Conservation (phyloP, 1,140 invertebrate species). For the Ectropis grisescens region DNA sequence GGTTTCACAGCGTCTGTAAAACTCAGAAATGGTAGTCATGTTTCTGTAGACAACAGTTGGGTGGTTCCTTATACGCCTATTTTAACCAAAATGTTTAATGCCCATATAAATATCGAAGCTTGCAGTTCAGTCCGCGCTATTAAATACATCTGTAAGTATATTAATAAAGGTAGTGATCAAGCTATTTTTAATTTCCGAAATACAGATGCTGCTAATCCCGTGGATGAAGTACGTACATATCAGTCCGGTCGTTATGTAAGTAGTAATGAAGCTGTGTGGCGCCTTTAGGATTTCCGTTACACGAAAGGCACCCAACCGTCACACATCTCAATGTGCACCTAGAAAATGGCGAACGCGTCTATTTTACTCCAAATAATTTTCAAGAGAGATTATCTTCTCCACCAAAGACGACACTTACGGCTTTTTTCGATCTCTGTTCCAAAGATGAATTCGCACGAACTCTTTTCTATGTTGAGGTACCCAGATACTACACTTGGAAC, state of each 20-base stretch:
- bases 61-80: constrained; percentile 43
- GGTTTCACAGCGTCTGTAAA: constrained; percentile 17
- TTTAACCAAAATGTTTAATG: constrained; percentile 28
- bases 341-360: constrained; percentile 20
- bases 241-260: constrained; percentile 55
- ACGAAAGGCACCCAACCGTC: constrained; percentile 22
- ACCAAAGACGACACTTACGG: constrained; percentile 31
- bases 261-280: constrained; percentile 49
- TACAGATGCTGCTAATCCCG: constrained; percentile 15
- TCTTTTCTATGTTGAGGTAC: constrained; percentile 18
- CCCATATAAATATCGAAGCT: constrained; percentile 40
- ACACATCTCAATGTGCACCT: constrained; percentile 18
- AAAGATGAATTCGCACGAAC: constrained; percentile 22
- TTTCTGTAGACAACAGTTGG: constrained; percentile 38
- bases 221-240: constrained; percentile 21
- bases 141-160: constrained; percentile 63
- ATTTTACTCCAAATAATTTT: constrained; percentile 19
- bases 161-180: constrained; percentile 47
- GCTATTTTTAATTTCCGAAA: constrained; percentile 31
- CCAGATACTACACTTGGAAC: constrained; percentile 15
- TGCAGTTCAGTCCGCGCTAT: constrained; percentile 41
- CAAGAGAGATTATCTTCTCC: constrained; percentile 12
- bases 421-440: constrained; percentile 29
- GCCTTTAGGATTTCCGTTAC: constrained; percentile 19
- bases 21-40: constrained; percentile 15